These are phyloP conservation scores for Nomada lathburiana DNA, from an alignment of 2,888 invertebrate species.

Conservation along the genomic window DNA sequence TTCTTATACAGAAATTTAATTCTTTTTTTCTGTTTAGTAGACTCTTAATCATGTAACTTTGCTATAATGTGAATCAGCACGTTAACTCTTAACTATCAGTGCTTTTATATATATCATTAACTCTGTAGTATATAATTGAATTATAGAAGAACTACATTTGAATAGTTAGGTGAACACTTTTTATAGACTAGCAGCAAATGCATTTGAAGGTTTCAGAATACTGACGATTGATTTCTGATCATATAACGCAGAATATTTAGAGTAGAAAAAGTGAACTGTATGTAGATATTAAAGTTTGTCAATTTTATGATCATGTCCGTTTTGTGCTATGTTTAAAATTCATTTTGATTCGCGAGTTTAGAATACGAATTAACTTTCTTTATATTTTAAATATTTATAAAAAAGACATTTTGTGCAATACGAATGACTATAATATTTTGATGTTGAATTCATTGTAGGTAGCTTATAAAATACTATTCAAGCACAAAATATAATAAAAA, in stretches of 20 bases:
- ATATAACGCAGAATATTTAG: constrained; percentile 54
- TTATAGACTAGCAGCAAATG: constrained; percentile 70
- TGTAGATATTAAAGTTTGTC: constrained; percentile 16
- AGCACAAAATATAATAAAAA: no score
- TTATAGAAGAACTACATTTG: constrained; percentile 64
- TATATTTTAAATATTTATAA: constrained; percentile 45
- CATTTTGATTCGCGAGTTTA: constrained; percentile 51
- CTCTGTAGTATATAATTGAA: constrained; percentile 57
- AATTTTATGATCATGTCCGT: constrained; percentile 36
- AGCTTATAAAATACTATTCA: no score
- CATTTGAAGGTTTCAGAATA: constrained; percentile 62
- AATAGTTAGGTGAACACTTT: constrained; percentile 70
- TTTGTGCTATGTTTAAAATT: constrained; percentile 53
- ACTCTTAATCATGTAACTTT: constrained; percentile 68
- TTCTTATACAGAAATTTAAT: constrained; percentile 51
- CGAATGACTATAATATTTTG: constrained; percentile 39
- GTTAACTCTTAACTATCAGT: constrained; percentile 69
- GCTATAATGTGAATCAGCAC: constrained; percentile 62
- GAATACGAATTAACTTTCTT: constrained; percentile 41
- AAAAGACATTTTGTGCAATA: constrained; percentile 63
- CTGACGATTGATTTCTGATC: constrained; percentile 51
- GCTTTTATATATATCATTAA: constrained; percentile 66
- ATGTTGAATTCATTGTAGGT: constrained; percentile 30
- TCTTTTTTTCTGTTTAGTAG: constrained; percentile 53
- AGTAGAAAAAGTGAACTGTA: constrained; percentile 27